Conservation (phyloP, 2,888 invertebrate genomes). For the Dione juno region DNA sequence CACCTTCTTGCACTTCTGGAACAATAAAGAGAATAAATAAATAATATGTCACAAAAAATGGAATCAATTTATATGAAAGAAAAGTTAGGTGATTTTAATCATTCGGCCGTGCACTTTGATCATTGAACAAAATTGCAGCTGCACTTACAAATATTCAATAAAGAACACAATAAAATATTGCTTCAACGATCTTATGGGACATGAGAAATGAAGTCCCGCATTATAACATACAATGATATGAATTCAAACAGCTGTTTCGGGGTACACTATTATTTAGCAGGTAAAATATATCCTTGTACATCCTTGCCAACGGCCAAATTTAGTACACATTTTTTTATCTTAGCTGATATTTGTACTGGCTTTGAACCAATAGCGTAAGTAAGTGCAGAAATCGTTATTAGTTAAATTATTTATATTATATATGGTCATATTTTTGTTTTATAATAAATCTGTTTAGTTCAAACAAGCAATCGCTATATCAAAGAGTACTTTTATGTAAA, state of each 20-base stretch:
- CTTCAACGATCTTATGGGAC: slow-evolving; percentile 49
- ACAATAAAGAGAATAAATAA: slow-evolving; percentile 56
- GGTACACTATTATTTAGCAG: slow-evolving; percentile 66
- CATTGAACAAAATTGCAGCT: slow-evolving; percentile 46
- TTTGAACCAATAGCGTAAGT: too few species aligned
- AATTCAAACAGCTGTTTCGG: slow-evolving; percentile 69
- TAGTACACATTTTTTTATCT: not conserved
- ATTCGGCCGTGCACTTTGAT: slow-evolving; percentile 38
- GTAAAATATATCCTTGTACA: slow-evolving; percentile 63
- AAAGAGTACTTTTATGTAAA: slow-evolving; percentile 46
- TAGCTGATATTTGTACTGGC: too few species aligned
- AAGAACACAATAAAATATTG: slow-evolving; percentile 46
- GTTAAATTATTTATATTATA: not conserved
- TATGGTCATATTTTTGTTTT: not conserved
- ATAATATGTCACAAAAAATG: slow-evolving; percentile 36
- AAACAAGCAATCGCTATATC: slow-evolving; percentile 32
- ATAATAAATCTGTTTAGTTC: slow-evolving; percentile 29
- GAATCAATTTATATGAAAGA: not conserved
- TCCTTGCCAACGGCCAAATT: slow-evolving; percentile 34
- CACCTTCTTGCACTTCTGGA: slow-evolving; percentile 74
- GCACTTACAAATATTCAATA: slow-evolving; percentile 40
- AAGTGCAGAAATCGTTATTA: not conserved
- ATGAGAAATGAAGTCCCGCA: slow-evolving; percentile 60
- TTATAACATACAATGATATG: slow-evolving; percentile 58
- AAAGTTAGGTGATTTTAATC: slow-evolving; percentile 29